phyloP scores from a whole-genome alignment of 2,113 vertebrate genomes.

The Alligator sinensis region DNA sequence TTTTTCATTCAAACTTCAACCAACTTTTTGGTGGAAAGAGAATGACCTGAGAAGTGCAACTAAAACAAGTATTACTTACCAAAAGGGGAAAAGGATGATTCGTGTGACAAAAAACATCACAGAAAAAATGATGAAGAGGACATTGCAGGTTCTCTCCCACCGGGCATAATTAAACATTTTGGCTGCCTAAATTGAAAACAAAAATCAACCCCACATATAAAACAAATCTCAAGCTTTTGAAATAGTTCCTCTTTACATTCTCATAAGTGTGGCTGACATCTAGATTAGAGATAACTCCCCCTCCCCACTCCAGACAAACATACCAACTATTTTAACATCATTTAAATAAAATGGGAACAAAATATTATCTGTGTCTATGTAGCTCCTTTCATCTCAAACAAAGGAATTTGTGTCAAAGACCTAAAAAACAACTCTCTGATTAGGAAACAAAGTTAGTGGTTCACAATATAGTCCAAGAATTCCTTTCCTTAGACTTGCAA shows the following conservation, averaged over 20 bases:
- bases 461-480: background rate
- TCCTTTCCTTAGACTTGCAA: background rate
- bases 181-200: slow-evolving; percentile 84
- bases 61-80: slow-evolving; percentile 81
- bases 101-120: slow-evolving; percentile 86
- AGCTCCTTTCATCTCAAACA: slow-evolving; percentile 41
- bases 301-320: background rate
- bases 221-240: background rate
- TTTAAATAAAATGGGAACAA: slow-evolving; percentile 48
- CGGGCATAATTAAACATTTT: slow-evolving; percentile 93
- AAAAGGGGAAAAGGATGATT: slow-evolving; percentile 91
- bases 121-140: slow-evolving; percentile 89
- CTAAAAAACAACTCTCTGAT: background rate
- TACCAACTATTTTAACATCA: slow-evolving; percentile 5
- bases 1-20: background rate
- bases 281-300: slow-evolving; percentile 18
- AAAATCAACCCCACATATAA: slow-evolving; percentile 7
- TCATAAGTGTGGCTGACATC: slow-evolving; percentile 42
- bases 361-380: slow-evolving; percentile 11
- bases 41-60: background rate
- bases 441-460: background rate
- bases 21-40: background rate
- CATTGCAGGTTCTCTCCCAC: slow-evolving; percentile 87
- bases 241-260: background rate
- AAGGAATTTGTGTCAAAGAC: background rate